Evolutionary conservation across 2,888 invertebrate species (phyloP), one percentile per base, ranked within the genome.

Genomic region (Tetheella fluctuosa): DNA sequence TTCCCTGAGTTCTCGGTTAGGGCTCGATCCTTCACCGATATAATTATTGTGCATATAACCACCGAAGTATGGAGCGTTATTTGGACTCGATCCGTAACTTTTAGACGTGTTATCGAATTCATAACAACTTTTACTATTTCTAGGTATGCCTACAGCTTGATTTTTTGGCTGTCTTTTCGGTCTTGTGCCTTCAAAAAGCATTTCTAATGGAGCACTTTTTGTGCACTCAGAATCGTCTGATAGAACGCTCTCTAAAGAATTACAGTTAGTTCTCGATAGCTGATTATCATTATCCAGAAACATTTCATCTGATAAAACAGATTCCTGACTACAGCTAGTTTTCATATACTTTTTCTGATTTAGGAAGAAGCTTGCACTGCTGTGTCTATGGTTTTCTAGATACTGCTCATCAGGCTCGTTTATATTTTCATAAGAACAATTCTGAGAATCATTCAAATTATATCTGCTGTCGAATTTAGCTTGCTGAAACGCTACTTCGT

Each of bases 281-380:
- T 94, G 95, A 70, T 94, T 94, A 59, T 95, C 95, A 37, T 90
- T 89, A 20, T 91, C 91, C 57, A 94, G 74, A 62, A 82, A 91
- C 69, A 95, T 94, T 68, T 96, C 96, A 67, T 96, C 96, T 0
- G 96, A 96, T 7, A 97, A 79, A 39, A 97, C 94, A 23, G 97
- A 97, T 73, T 97, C 97, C 76, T 97, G 96, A 64, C 97, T 97
- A 64, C 94, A 94, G 67, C 95, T 95, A 2, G 90, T 90, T 64
- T 94, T 94, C 87, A 94, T 93, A 65, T 94, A 94, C 62, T 94
- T 94, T 68, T 95, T 94, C 60, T 95, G 95, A 60, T 96, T 96
- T 25, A 97, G 82, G 73, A 97, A 97, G 88, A 97, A 97, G 74
- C 97, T 97, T 6, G 97, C 97, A 74, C 96, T 96, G 52, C 96